These are phyloP conservation scores for Chloroclysta siterata DNA, from an alignment of 2,888 invertebrate species.

Conservation along the genomic window DNA sequence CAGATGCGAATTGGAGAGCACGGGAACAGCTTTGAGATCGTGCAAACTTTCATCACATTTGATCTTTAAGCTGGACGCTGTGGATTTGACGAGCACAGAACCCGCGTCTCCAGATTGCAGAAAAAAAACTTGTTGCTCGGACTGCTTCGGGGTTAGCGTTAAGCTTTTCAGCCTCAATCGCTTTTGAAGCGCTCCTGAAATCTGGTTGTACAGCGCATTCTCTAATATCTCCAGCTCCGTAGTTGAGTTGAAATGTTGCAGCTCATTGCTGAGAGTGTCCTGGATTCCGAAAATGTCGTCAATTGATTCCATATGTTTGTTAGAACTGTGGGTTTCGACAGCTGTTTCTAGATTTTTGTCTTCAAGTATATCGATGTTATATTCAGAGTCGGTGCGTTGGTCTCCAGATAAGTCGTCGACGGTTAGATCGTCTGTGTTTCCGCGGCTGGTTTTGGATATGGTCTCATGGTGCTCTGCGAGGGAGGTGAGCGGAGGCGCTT, in stretches of 20 bases:
- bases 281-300: not conserved
- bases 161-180: constrained; percentile 64
- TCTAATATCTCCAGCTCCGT: constrained; percentile 57
- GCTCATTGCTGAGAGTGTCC: constrained; percentile 21
- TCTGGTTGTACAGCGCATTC: constrained; percentile 55
- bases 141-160: constrained; percentile 67
- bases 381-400: constrained; percentile 52
- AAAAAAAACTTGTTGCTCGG: constrained; percentile 59
- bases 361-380: constrained; percentile 55
- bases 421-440: constrained; percentile 7
- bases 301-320: constrained; percentile 1
- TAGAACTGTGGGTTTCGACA: constrained; percentile 43
- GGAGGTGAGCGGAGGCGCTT: constrained; percentile 45
- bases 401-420: constrained; percentile 1
- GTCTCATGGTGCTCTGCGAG: constrained; percentile 53
- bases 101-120: constrained; percentile 67
- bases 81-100: constrained; percentile 59
- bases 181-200: constrained; percentile 63
- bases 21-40: constrained; percentile 50
- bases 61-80: constrained; percentile 49
- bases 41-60: constrained; percentile 46
- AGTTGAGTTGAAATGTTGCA: constrained; percentile 45
- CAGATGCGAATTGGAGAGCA: constrained; percentile 53
- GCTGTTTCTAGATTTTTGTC: constrained; percentile 61
- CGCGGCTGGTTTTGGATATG: constrained; percentile 38